phyloP scores from a whole-genome alignment of 2,888 invertebrate species.

The Norana najaformis region DNA sequence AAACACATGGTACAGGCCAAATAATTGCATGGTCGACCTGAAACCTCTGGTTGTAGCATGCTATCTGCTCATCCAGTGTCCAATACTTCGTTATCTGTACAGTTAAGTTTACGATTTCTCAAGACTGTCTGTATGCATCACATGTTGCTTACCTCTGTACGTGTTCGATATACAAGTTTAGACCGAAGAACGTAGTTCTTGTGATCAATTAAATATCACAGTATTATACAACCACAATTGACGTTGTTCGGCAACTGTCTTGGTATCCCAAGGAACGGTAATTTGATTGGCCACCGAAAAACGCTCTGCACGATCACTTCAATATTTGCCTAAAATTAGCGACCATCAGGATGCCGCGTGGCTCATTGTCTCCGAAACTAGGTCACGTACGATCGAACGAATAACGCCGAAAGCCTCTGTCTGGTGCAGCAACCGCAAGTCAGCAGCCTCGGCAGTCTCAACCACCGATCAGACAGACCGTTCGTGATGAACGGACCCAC shows the following conservation, averaged over 20 bases:
- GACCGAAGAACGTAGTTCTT: neutral
- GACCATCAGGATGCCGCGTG: neutral
- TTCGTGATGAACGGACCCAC: neutral
- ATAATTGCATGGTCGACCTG: neutral
- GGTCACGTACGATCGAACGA: neutral
- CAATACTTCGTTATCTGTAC: neutral
- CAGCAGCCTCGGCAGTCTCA: neutral
- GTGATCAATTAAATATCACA: neutral
- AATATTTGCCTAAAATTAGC: neutral
- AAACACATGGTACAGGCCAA: neutral
- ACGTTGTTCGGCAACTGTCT: neutral
- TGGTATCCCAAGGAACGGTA: constrained; percentile 1
- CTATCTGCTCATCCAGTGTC: neutral
- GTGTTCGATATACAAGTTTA: neutral
- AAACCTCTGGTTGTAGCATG: neutral
- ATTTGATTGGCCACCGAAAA: neutral
- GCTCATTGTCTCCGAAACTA: constrained; percentile 9
- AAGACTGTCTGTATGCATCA: neutral
- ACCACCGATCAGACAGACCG: too few relatives aligned
- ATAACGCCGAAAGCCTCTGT: neutral
- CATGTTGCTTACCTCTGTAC: neutral
- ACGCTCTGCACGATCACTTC: neutral
- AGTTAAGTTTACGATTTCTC: neutral
- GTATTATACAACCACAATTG: neutral
- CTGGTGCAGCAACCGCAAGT: neutral